Evolutionary conservation across 2,888 invertebrate species (phyloP), one percentile per base, ranked within the genome.

Genomic region (Rhingia rostrata): DNA sequence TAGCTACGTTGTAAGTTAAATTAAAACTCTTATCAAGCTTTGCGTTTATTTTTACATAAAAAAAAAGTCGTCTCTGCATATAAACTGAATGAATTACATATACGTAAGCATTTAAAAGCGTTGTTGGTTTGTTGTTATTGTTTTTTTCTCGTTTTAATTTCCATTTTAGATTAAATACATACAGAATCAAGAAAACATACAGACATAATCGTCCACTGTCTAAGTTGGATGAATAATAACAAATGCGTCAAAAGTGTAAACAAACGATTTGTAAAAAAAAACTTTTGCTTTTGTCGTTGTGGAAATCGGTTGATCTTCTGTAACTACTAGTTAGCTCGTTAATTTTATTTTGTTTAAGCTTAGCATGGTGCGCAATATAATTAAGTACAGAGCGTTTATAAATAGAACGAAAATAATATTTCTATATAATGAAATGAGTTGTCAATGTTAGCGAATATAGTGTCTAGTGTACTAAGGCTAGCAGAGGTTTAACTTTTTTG

Each of bases 1-100:
- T 12, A 33, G 37, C 43, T 53, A 39, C 60, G 75, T 49, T 82
- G 53, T 66, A 72, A 79, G 63, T 77, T 70, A 61, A 69, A 63
- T 74, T 75, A 0, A 75, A 66, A 77, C 54, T 82, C 70, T 82
- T 82, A 82, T 82, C 82, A 77, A 60, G 49, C 66, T 77, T 61
- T 66, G 60, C 54, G 43, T 77, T 70, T 77, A 77, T 82, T 77
- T 77, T 77, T 72, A 41, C 32, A 45, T 14, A n/a, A 32, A 53
- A 43, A 22, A 14, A 39, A 47, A 39, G 33, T 32, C 14, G 22
- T 49, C 12, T 30, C 14, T 9, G 4, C 4, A 7, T 39, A n/a
- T 22, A 53, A 45, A 60, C 33, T 49, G 12, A 39, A 30, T 53
- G 4, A 30, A 6, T 32, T 33, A 22, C 51, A 66, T 45, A 22